Evolutionary conservation across 1,140 invertebrate species (phyloP).

Genomic region (Leptopilina clavipes): DNA sequence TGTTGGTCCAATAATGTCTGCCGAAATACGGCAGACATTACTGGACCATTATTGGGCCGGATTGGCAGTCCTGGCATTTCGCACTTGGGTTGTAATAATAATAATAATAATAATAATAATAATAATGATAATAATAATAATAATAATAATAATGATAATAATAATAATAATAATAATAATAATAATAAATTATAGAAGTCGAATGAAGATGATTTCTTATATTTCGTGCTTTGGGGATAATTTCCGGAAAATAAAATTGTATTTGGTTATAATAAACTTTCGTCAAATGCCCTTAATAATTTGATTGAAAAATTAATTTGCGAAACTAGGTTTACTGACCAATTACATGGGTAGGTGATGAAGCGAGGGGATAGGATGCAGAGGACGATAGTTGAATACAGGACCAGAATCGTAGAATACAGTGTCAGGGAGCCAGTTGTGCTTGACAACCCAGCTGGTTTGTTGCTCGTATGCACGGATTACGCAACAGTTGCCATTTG

Average conservation of each 20-base stretch:
- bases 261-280: constrained; percentile 1
- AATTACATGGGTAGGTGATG: constrained; percentile 1
- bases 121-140: no score
- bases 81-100: no score
- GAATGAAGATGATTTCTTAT: no score
- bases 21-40: no score
- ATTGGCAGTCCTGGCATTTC: no score
- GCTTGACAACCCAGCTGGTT: constrained; percentile 5
- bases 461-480: constrained; percentile 29
- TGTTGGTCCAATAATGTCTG: no score
- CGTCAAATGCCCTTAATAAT: neutral
- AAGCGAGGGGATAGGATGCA: neutral
- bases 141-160: no score
- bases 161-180: no score
- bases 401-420: constrained; percentile 5
- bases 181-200: no score
- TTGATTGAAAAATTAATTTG: constrained; percentile 24
- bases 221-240: no score
- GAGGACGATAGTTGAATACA: neutral
- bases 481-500: constrained; percentile 18
- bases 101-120: no score
- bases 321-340: constrained; percentile 25
- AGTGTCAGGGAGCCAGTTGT: constrained; percentile 1
- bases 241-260: neutral
- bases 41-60: no score